Evolutionary conservation across 2,888 invertebrate genomes (phyloP), one percentile per base, ranked within the genome.

Genomic region (Dichetophora obliterata): DNA sequence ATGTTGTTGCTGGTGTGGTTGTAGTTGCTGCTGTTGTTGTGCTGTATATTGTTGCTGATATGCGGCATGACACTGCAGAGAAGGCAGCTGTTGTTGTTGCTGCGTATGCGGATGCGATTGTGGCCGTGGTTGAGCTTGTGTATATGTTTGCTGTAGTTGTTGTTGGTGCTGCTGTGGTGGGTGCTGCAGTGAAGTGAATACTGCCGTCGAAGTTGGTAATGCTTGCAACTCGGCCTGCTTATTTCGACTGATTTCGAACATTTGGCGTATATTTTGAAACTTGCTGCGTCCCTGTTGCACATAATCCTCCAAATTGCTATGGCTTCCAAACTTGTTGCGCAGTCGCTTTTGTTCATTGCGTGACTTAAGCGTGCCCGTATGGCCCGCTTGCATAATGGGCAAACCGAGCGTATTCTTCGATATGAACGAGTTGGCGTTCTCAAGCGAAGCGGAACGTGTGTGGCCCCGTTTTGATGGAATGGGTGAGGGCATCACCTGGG

Each of bases 191-290:
- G 43, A 43, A 11, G 43, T 43, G 11, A 54, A 24, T 57, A 37
- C 14, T 31, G 73, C 27, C 22, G 48, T 68, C 73, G 52, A 52
- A n/a, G 59, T 61, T 70, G 82, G 83, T 80, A 78, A 75, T 68
- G 82, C 81, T 69, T 85, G 84, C 65, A 84, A 5, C 31, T 43
- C 24, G 16, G 34, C 24, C 9, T 52, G 37, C 34, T 75, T 37
- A 52, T 68, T 76, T 78, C 72, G 80, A 63, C 85, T 88, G 69
- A 85, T 80, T 83, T 89, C 89, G 73, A 89, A 89, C 88, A 89
- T 88, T 83, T 88, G 89, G 16, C 89, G 85, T 22, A 89, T 87
- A 72, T 88, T 89, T 76, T 89, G 87, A 81, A 88, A 88, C 81
- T 89, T 88, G 19, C 80, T 81, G 37, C 31, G 65, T 11, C 50